Evolutionary conservation across 2,797 vertebrate genomes (phyloP).

Genomic region (Poliocrania exsul): DNA sequence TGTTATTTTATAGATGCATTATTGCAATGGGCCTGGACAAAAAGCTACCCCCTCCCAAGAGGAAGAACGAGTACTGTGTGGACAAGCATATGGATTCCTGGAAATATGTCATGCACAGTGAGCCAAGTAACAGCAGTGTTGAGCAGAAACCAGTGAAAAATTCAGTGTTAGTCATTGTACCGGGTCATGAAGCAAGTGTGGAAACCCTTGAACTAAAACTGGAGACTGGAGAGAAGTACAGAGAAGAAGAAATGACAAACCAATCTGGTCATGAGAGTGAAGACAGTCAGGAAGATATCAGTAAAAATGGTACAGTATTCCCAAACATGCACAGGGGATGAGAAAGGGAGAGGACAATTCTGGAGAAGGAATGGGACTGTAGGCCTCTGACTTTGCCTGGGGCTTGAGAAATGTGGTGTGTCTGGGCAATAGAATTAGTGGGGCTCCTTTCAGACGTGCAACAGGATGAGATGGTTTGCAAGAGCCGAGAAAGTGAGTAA

Average conservation of each 20-base stretch:
- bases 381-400: background rate
- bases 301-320: constrained; percentile 50
- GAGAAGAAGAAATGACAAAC: background rate
- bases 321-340: background rate
- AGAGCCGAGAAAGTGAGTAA: background rate
- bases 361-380: background rate
- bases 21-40: constrained; percentile 90
- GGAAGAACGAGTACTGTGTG: constrained; percentile 49
- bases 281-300: background rate
- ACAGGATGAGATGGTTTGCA: background rate
- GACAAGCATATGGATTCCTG: constrained; percentile 21
- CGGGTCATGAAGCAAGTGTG: background rate
- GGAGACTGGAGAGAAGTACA: constrained; percentile 10
- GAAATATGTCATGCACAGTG: background rate
- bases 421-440: background rate
- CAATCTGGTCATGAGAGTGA: background rate
- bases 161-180: background rate
- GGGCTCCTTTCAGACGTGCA: background rate
- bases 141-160: background rate
- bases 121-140: background rate
- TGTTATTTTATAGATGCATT: constrained; percentile 83
- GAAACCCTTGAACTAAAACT: background rate
- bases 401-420: background rate
- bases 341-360: background rate
- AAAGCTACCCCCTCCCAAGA: constrained; percentile 82